phyloP scores from a whole-genome alignment of 2,888 invertebrate species.

The Tipula helvola region DNA sequence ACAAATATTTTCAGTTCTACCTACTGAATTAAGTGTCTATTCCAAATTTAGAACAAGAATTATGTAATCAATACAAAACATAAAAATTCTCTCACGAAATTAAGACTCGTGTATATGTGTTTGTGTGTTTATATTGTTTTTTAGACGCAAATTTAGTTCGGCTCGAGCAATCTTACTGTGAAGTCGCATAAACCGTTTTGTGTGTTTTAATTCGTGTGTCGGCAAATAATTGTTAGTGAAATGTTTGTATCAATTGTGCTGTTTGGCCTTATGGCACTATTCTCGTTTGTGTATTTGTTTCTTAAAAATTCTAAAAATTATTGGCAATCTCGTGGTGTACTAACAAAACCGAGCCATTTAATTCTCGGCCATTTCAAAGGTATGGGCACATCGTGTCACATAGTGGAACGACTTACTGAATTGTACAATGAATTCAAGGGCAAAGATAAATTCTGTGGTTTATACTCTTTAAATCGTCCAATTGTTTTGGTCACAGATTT shows the following conservation, averaged over 20 bases:
- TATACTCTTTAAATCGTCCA: slow-evolving; percentile 49
- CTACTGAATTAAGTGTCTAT: too few species aligned
- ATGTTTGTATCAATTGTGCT: neutral
- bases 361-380: neutral
- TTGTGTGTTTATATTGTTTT: too few species aligned
- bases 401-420: slow-evolving; percentile 21
- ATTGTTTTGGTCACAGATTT: slow-evolving; percentile 48
- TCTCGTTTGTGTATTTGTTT: neutral
- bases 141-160: too few species aligned
- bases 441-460: slow-evolving; percentile 37
- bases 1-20: too few species aligned
- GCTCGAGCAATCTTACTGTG: too few species aligned
- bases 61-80: too few species aligned
- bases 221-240: neutral
- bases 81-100: too few species aligned
- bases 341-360: neutral
- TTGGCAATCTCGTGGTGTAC: neutral
- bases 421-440: slow-evolving; percentile 41
- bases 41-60: too few species aligned
- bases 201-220: too few species aligned
- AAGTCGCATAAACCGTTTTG: too few species aligned
- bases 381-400: neutral
- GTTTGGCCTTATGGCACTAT: neutral
- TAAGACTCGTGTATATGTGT: too few species aligned
- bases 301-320: neutral